Evolutionary conservation across 53 echinoderm and acorn worm genomes (phyloP).

Genomic region (Apostichopus leukothele): DNA sequence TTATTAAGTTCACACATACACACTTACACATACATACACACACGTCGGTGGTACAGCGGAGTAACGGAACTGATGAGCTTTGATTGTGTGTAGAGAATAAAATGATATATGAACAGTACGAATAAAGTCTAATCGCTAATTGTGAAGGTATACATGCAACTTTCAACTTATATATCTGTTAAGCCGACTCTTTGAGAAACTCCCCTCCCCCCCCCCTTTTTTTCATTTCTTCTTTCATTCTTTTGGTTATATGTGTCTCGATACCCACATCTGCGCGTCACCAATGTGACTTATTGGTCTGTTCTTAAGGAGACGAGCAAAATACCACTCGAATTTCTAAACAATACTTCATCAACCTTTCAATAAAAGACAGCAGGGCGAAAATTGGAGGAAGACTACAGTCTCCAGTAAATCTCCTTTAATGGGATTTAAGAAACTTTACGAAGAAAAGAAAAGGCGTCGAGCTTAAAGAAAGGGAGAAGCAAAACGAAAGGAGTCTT

Average conservation of each 20-base stretch:
- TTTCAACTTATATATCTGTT: too few relatives aligned
- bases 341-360: constrained; percentile 35
- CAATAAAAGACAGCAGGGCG: constrained; percentile 16
- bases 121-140: too few relatives aligned
- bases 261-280: constrained; percentile 1
- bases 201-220: background rate
- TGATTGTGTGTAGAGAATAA: too few relatives aligned
- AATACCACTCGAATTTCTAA: constrained; percentile 24
- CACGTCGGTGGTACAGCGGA: background rate
- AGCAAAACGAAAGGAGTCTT: background rate
- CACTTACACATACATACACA: background rate
- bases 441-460: background rate
- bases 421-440: background rate
- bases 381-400: background rate
- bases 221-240: background rate
- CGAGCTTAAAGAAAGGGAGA: background rate
- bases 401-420: constrained; percentile 26
- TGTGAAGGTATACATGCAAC: too few relatives aligned
- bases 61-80: background rate
- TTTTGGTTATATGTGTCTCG: background rate
- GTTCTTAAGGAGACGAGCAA: constrained; percentile 7
- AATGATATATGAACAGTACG: too few relatives aligned
- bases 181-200: too few relatives aligned
- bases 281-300: constrained; percentile 39
- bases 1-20: too few relatives aligned